Evolutionary conservation across 35 echinoderm and acorn worm species (phyloP).

Genomic region (Nesometra sesokonis): DNA sequence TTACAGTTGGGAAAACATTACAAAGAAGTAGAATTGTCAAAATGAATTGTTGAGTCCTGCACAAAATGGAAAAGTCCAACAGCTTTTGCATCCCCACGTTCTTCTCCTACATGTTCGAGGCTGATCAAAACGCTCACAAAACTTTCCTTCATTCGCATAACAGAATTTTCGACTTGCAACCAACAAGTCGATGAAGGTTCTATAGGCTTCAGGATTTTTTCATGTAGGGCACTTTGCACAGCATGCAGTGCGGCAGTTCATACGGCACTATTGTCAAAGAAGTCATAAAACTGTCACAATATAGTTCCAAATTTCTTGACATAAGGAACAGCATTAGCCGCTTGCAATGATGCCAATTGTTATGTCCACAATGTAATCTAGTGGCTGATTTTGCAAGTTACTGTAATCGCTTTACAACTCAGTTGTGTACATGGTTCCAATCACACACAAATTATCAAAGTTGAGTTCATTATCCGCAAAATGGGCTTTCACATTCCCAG

Average conservation of each 20-base stretch:
- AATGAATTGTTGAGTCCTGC: neutral
- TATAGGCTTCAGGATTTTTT: neutral
- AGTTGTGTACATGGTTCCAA: neutral
- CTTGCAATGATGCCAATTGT: conserved; percentile 7
- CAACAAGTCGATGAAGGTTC: neutral
- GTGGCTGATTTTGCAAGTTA: neutral
- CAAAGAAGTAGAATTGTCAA: neutral
- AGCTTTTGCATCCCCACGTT: neutral
- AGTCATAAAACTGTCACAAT: neutral
- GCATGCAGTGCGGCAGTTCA: neutral
- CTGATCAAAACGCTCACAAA: neutral
- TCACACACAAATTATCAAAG: neutral
- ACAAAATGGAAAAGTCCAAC: neutral
- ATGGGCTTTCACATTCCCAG: neutral
- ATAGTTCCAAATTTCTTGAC: neutral
- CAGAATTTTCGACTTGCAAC: neutral
- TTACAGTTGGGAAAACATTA: neutral
- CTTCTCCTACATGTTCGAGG: neutral
- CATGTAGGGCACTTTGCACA: neutral
- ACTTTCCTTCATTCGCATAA: neutral
- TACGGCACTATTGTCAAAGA: neutral
- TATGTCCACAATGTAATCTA: neutral
- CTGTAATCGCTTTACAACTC: neutral
- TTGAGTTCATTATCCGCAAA: neutral
- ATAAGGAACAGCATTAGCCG: neutral